These are phyloP conservation scores for Gephyroberyx darwinii DNA, from an alignment of 2,797 vertebrate genomes.

Conservation along the genomic window DNA sequence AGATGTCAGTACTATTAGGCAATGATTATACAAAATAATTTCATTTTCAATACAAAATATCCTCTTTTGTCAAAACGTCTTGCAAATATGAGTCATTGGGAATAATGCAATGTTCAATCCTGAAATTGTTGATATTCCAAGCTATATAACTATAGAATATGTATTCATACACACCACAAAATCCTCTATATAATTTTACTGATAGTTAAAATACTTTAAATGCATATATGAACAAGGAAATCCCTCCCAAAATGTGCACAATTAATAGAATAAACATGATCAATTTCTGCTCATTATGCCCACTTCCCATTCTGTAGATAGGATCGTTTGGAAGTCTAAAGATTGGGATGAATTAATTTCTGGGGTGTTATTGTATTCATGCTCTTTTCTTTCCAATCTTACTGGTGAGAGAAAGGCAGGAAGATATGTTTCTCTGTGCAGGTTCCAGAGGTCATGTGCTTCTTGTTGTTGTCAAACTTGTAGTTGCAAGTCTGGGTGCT, in stretches of 20 bases:
- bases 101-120: not conserved
- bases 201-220: no score
- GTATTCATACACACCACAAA: not conserved
- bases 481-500: conserved; percentile 92
- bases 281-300: no score
- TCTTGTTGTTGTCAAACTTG: conserved; percentile 87
- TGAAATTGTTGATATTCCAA: not conserved
- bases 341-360: not conserved
- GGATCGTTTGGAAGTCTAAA: not conserved
- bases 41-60: no score
- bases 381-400: conserved; percentile 54
- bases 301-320: no score
- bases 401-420: conserved; percentile 88
- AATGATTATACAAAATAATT: no score
- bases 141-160: not conserved
- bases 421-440: conserved; percentile 92
- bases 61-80: not conserved
- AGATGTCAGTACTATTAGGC: conserved; percentile 4
- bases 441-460: conserved; percentile 84
- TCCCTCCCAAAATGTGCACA: no score
- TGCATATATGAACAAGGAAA: not conserved
- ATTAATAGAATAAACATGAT: no score
- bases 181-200: no score
- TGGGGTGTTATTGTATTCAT: not conserved
- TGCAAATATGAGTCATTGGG: not conserved